Evolutionary conservation across 2,797 vertebrate genomes (phyloP).

Genomic region (Spea hammondii): DNA sequence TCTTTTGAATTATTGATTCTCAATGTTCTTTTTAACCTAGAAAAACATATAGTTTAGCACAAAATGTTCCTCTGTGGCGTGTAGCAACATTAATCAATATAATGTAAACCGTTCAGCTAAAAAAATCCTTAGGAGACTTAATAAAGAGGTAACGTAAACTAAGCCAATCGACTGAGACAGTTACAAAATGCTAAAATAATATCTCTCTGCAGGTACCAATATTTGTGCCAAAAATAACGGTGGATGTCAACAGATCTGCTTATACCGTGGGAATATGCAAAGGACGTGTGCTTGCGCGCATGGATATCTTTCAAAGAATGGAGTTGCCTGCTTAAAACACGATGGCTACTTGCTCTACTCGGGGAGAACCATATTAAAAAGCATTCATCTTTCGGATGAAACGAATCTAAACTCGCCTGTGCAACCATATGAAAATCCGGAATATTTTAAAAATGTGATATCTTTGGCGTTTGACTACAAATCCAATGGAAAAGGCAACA

Average conservation of each 20-base stretch:
- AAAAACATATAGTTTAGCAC: constrained; percentile 1
- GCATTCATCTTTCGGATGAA: constrained; percentile 95
- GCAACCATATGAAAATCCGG: constrained; percentile 87
- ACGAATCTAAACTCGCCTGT: constrained; percentile 93
- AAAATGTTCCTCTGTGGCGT: constrained; percentile 2
- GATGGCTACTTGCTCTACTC: constrained; percentile 96
- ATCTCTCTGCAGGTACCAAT: constrained; percentile 80
- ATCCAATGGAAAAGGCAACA: constrained; percentile 77
- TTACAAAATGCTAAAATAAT: constrained; percentile 23
- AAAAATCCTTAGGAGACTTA: neutral
- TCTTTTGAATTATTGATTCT: fast-evolving
- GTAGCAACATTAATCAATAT: neutral
- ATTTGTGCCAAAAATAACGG: constrained; percentile 88
- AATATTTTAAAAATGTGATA: constrained; percentile 90
- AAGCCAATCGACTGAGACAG: neutral
- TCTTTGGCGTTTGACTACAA: constrained; percentile 91
- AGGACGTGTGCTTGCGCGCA: constrained; percentile 91
- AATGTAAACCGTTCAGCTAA: neutral
- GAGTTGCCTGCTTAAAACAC: constrained; percentile 85
- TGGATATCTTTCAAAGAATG: constrained; percentile 86
- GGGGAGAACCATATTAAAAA: constrained; percentile 92
- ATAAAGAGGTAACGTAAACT: neutral
- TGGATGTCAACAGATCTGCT: constrained; percentile 93
- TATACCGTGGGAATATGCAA: constrained; percentile 81
- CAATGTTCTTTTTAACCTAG: constrained; percentile 3